Evolutionary conservation across 1,140 invertebrate genomes (phyloP), one percentile per base, ranked within the genome.

Genomic region (Akabosia matsudoensis): DNA sequence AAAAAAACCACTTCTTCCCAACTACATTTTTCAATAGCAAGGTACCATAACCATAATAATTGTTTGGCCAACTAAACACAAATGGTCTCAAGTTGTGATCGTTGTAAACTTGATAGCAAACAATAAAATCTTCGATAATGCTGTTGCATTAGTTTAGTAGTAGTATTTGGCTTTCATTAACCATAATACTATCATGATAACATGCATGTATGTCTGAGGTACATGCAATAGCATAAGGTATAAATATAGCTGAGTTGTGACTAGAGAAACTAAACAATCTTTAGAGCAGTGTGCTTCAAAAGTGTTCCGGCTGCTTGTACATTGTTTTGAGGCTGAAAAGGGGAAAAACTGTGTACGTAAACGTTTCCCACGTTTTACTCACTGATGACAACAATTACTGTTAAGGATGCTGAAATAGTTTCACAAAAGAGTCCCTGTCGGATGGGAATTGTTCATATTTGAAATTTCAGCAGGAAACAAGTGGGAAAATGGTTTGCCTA

Each of bases 341-440:
- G n/a, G n/a, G n/a, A n/a, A n/a, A n/a, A n/a, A n/a, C n/a, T n/a
- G 24, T 16, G 14, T 61, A 61, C 54, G 54, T 61, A 16, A 16
- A 22, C 24, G n/a, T 22, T 61, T 45, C 7, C 37, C 7, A 45
- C 37, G 18, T 10, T 45, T 10, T 45, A 18, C 7, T 18, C 18
- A 45, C 37, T 18, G 37, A 45, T 45, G 37, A 56, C 61, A 28
- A 67, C 24, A 30, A 67, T 67, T 67, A 67, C 61, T 67, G 31
- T 67, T 30, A 67, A 67, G 61, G 61, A 30, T 30, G n/a, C 61
- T 67, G 61, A 67, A 67, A 67, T 67, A 30, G 61, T 7, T 67
- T 67, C 61, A 67, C 61, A 67, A 67, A 67, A 67, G 54, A 56
- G 24, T 67, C 61, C 61, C 61, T 67, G 61, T 30, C 61, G 61